Evolutionary conservation across 2,888 invertebrate genomes (phyloP), one percentile per base, ranked within the genome.

Genomic region (Acronicta aceris): DNA sequence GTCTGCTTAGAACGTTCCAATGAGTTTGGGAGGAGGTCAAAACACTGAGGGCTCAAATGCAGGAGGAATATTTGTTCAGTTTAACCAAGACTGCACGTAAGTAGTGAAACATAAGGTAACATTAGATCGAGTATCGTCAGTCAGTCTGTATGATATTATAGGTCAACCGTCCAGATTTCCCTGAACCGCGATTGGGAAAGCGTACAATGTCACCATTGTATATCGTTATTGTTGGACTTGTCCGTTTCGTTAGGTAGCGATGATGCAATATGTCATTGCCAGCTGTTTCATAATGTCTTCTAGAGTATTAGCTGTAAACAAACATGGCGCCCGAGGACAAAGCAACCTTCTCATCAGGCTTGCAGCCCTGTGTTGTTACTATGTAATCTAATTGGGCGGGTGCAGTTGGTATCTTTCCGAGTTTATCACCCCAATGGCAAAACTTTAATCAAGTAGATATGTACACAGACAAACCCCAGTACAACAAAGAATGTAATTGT

Each of bases 61-160:
- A 93, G 97, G 97, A 93, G 97, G 97, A 92, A 97, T 98, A 93
- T 98, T 98, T 94, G 98, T 99, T 83, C 98, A 98, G 95, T 99
- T 99, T 91, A 99, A 99, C 94, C 99, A 99, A 94, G 99, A 99
- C 93, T 97, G 97, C 96, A 98, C 99, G 99, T 99, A 97, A 98
- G 98, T 97, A 74, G 46, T 47, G 21, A 25, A 56, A 36, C 51
- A 62, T 64, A 62, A 52, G 45, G 48, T 55, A 43, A 40, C 15
- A 45, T 55, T 48, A 42, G 25, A 54, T 40, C 17, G 17, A 45
- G 15, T 10, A 25, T 25, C 41, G 42, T 25, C 30, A 15, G 41
- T n/a, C 15, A 15, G 41, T n/a, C 15, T 62, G 16, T 58, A 59
- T 50, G 5, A 33, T 43, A 55, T 59, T 2, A 21, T 42, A 17